Percentiles rank a stretch among this genome's conserved stretches.
Evolutionary conservation across 37 sponge, comb jelly and placozoan species (phyloP).

Genomic region (Bolinopsis microptera): DNA sequence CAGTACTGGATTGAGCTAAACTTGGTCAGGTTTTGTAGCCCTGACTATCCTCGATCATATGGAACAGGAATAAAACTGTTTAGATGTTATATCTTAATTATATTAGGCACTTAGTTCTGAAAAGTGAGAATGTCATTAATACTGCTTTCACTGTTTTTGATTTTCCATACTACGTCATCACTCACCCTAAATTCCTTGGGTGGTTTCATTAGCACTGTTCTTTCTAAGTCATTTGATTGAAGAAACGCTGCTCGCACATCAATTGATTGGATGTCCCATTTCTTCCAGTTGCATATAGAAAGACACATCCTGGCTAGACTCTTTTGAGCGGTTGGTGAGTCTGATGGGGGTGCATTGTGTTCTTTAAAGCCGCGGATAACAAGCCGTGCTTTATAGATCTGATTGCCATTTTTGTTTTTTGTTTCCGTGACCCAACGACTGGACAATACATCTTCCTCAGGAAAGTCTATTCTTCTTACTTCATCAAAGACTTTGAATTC

Average conservation of each 20-base stretch:
- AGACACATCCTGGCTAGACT: neutral
- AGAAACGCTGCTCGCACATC: constrained; percentile 14
- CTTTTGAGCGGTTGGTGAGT: constrained; percentile 3
- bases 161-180: neutral
- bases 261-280: neutral
- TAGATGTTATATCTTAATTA: too few species aligned
- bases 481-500: neutral
- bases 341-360: neutral
- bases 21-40: too few species aligned
- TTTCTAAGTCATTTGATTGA: neutral
- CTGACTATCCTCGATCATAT: too few species aligned
- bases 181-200: neutral
- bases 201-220: neutral
- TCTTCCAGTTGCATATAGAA: neutral
- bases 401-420: neutral
- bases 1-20: too few species aligned
- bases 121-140: too few species aligned
- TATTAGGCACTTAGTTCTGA: too few species aligned
- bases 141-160: too few species aligned
- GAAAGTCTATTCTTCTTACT: neutral
- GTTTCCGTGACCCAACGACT: neutral
- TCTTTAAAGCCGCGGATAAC: constrained; percentile 6
- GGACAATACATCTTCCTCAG: neutral
- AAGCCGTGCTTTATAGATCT: neutral
- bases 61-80: too few species aligned